Base-by-base conservation (phyloP, 1,140 invertebrate genomes). In the Bombus picipes region DNA sequence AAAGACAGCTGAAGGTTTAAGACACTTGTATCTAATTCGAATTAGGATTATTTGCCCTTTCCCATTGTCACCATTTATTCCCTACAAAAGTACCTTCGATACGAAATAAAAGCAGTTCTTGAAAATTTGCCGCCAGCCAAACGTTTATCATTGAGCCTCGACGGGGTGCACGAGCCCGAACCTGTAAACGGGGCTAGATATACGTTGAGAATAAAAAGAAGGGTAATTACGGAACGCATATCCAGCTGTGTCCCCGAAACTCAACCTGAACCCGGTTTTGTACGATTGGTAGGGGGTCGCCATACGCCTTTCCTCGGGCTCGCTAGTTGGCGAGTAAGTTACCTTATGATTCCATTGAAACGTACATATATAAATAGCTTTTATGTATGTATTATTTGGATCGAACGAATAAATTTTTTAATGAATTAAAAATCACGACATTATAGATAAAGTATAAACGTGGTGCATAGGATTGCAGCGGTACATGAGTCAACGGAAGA, bases 341-440 rank as follows among this genome's bases (percentile, higher is more conserved):
- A 39, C 77, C 72, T 90, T 89, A 87, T 41, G 34, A 90, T 71
- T 92, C 89, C 88, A 91, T 93, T 92, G 90, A 90, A 87, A 81
- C 39, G 66, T 62, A 76, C 43, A 22, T 22, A 22, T 22, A 22
- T 22, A 53, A 53, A 18, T 22, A 18, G 18, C 47, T 53, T 0
- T 0, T 22, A 53, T 22, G 18, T 53, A 6, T 6, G 18, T 53
- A 53, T 5, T 53, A 22, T 53, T 53, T 53, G 1, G 1, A 53
- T 22, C 18, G 47, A 53, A 53, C 15, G 47, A 6, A 22, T 53
- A 6, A 53, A 53, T 22, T 6, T 53, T 53, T 53, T 53, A 22
- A 53, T 6, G 47, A 53, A 53, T 53, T 22, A 6, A 53, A 53
- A 22, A 53, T 53, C 6, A 22, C 6, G 18, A 53, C 5, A 2